Evolutionary conservation across 1,140 invertebrate genomes (phyloP).

Genomic region (Aphis gossypii): DNA sequence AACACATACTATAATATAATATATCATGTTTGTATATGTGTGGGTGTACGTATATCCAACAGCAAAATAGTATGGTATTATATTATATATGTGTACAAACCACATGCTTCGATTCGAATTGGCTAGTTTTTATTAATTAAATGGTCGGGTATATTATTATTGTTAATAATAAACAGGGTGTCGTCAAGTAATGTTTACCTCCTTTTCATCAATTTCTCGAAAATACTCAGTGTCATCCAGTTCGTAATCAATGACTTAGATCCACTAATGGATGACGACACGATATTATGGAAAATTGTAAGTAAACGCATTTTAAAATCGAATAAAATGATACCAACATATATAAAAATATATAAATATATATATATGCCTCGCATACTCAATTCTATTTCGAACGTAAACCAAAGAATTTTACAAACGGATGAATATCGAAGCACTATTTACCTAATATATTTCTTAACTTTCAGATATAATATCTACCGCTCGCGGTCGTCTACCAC

Average conservation of each 20-base stretch:
- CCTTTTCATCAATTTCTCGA: background rate
- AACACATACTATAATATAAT: background rate
- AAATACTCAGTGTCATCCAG: background rate
- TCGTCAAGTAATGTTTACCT: background rate
- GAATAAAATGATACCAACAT: background rate
- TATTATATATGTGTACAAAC: background rate
- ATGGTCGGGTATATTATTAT: background rate
- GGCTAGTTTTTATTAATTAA: background rate
- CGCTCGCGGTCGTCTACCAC: background rate
- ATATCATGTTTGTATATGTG: background rate
- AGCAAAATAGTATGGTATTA: background rate
- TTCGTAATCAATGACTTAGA: background rate
- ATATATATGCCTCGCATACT: background rate
- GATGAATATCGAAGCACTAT: background rate
- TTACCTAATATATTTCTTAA: background rate
- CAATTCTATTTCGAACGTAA: background rate
- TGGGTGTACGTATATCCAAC: background rate
- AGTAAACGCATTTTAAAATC: background rate
- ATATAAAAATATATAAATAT: background rate
- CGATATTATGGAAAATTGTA: background rate
- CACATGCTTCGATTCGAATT: background rate
- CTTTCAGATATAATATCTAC: too few species aligned
- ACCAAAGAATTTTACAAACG: background rate
- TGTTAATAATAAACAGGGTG: background rate
- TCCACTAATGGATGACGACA: background rate